Conservation (phyloP, 2,113 vertebrate species). For the Lethenteron reissneri region DNA sequence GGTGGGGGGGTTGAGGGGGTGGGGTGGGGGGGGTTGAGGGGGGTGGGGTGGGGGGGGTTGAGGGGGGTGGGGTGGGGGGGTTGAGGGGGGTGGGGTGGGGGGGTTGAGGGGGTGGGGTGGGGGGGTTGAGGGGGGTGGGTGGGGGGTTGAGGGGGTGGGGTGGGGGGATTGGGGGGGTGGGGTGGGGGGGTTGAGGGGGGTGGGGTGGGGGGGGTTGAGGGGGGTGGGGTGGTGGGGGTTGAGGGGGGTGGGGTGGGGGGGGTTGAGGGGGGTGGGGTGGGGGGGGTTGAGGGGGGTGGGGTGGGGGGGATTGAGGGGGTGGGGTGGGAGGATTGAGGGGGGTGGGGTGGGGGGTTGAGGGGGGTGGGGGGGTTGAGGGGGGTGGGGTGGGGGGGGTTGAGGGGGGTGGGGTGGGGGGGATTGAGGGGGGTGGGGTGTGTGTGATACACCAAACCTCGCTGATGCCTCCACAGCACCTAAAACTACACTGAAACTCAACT, state of each 20-base stretch:
- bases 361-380: neutral
- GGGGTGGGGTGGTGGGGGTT: too few relatives aligned
- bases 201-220: too few relatives aligned
- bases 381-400: neutral
- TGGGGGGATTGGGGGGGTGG: too few relatives aligned
- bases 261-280: neutral
- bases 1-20: neutral
- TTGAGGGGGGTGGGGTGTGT: neutral
- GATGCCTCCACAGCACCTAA: too few relatives aligned
- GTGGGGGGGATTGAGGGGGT: neutral
- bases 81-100: neutral
- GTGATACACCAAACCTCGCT: too few relatives aligned
- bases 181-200: too few relatives aligned
- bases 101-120: too few relatives aligned
- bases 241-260: neutral
- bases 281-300: neutral
- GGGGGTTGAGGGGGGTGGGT: too few relatives aligned
- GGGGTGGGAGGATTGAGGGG: neutral
- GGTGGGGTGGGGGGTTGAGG: neutral
- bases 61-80: neutral
- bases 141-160: too few relatives aligned
- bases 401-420: neutral
- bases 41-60: neutral
- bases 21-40: too few relatives aligned
- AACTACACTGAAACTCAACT: too few relatives aligned